Percentiles rank a stretch among this genome's conserved stretches.
Conservation (phyloP, 2,113 vertebrate species). For the Chaetura pelagica region DNA sequence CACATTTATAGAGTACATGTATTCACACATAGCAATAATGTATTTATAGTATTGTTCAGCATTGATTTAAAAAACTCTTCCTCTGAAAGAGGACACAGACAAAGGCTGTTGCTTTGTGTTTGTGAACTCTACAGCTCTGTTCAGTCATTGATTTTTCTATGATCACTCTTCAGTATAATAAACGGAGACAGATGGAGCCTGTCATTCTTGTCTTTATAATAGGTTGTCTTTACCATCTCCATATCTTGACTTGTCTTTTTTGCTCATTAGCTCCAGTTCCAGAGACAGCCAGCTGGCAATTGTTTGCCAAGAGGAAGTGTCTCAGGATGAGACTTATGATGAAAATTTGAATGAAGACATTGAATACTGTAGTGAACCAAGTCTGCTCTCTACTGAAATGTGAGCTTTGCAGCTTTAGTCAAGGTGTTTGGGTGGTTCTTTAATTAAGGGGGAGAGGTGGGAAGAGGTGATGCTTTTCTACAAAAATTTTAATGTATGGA, state of each 20-base stretch:
- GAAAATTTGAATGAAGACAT: constrained; percentile 82
- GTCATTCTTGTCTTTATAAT: constrained; percentile 47
- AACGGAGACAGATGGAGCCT: constrained; percentile 46
- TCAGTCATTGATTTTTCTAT: constrained; percentile 16
- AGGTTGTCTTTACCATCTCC: constrained; percentile 36
- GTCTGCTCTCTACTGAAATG: constrained; percentile 91
- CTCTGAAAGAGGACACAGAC: not conserved
- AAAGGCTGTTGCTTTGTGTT: not conserved
- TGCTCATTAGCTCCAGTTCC: constrained; percentile 86
- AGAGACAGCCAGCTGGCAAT: constrained; percentile 90
- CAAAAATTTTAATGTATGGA: not conserved
- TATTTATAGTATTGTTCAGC: not conserved
- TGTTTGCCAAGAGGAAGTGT: constrained; percentile 86
- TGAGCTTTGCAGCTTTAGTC: constrained; percentile 71
- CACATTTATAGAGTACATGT: not conserved
- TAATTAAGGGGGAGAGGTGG: constrained; percentile 12
- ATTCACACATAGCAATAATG: not conserved
- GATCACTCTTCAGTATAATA: constrained; percentile 14
- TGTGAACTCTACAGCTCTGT: constrained; percentile 5
- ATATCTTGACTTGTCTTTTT: constrained; percentile 45
- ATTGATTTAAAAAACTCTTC: not conserved
- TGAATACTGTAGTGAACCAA: constrained; percentile 87
- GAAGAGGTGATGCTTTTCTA: not conserved
- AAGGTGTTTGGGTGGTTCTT: constrained; percentile 25
- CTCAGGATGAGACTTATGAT: constrained; percentile 86